Evolutionary conservation across 1,140 invertebrate species (phyloP).

Genomic region (Caenorhabditis latens): DNA sequence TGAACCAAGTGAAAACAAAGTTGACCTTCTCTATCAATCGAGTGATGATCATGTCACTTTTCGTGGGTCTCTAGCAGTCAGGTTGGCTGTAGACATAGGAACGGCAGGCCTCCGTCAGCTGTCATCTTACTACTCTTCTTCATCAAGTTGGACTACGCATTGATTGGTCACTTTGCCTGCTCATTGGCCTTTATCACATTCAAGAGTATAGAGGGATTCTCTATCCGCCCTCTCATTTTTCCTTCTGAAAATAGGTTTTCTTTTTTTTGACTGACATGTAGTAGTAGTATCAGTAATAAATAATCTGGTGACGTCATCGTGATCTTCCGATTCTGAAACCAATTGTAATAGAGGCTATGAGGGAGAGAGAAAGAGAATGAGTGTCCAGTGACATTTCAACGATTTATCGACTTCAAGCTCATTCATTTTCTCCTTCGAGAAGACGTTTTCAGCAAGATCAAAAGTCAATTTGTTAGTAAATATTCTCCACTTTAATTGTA

Average conservation of each 20-base stretch:
- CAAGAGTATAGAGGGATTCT: background rate
- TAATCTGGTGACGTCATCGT: background rate
- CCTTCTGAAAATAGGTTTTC: background rate
- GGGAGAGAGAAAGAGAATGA: background rate
- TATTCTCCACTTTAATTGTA: too few relatives aligned
- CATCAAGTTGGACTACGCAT: slow-evolving; percentile 48
- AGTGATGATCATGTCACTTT: slow-evolving; percentile 1
- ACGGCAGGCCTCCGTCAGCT: slow-evolving; percentile 28
- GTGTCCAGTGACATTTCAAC: background rate
- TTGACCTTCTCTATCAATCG: slow-evolving; percentile 24
- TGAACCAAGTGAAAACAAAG: background rate
- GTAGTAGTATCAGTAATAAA: background rate
- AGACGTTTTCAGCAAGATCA: background rate
- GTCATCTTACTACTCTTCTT: slow-evolving; percentile 40
- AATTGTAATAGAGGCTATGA: background rate
- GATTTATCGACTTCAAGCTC: background rate
- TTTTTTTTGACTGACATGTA: background rate
- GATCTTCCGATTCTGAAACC: background rate
- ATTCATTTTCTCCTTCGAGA: background rate
- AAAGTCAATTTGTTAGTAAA: too few relatives aligned
- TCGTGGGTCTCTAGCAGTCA: background rate
- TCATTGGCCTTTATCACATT: slow-evolving; percentile 41
- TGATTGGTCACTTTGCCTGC: slow-evolving; percentile 43
- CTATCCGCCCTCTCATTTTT: background rate
- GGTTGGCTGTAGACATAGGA: slow-evolving; percentile 30